Conservation (phyloP, 2,888 invertebrate genomes). For the Thelaira solivaga region DNA sequence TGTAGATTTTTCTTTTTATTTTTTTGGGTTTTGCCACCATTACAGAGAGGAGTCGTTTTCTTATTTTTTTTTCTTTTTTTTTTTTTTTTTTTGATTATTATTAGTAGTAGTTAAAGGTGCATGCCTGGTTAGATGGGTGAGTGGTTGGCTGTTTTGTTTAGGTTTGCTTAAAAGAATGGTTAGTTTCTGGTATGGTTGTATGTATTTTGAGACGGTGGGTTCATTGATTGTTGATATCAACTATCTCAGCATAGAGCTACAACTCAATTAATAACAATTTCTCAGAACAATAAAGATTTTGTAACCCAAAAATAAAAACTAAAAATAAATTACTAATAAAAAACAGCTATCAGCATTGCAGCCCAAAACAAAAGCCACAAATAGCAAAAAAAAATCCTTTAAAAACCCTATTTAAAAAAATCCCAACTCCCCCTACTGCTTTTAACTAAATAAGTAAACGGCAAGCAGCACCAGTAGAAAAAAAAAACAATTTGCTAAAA, state of each 20-base stretch:
- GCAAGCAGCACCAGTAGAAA: too few species aligned
- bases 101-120: slow-evolving; percentile 1
- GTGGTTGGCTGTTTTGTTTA: background rate
- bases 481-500: slow-evolving; percentile 35
- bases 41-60: slow-evolving; percentile 31
- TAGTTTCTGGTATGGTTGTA: slow-evolving; percentile 4
- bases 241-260: slow-evolving; percentile 65
- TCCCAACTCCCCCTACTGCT: background rate
- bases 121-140: background rate
- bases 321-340: slow-evolving; percentile 27
- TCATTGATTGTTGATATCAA: slow-evolving; percentile 63
- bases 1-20: background rate
- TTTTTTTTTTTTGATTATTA: slow-evolving; percentile 18
- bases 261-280: slow-evolving; percentile 77
- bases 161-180: background rate
- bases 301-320: slow-evolving; percentile 24
- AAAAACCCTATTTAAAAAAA: background rate
- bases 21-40: slow-evolving; percentile 37
- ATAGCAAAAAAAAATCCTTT: slow-evolving; percentile 26
- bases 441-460: too few species aligned
- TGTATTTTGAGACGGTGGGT: slow-evolving; percentile 52
- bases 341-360: slow-evolving; percentile 15
- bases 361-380: background rate
- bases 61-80: too few species aligned
- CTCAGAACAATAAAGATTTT: slow-evolving; percentile 73